Base-by-base conservation (phyloP, 2,797 vertebrate species). In the Prionace glauca region DNA sequence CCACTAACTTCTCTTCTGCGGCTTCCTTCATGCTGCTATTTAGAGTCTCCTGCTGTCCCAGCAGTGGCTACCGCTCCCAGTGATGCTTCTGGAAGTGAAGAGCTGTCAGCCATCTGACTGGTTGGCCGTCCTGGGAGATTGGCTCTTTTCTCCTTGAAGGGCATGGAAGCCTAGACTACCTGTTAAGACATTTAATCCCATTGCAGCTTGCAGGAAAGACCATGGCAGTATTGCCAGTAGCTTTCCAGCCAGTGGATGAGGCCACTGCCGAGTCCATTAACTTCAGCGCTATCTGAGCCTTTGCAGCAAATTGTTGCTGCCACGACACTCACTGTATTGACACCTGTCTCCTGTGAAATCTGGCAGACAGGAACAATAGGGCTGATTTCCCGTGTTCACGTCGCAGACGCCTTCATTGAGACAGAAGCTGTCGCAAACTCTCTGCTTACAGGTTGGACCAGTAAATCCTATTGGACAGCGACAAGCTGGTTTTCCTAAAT, bases 271-370 rank as follows among this genome's bases (percentile, higher is more conserved):
- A 77, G 9, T 12, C 72, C 12, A n/a, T n/a, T 32, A 77, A 77
- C 11, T 77, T 77, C 29, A 32, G 29, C 72, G 9, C 74, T 41
- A 69, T 41, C 8, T 24, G 67, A 36, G 65, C 7, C 41, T 92
- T 41, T 29, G 4, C 71, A 1, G 26, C 14, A 77, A 72, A 95
- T 14, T 0, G 56, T 72, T 72, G 77, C 71, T 56, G 26, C 50
- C 71, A 95, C 77, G 29, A 9, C 62, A 99, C 99, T 99, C 97
- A 99, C 99, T 99, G 96, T 98, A 98, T 94, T 99, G 98, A 96
- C 99, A 99, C 91, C 98, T 98, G 96, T 99, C 99, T 92, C 99
- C 99, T 0, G 99, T 99, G 95, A 99, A 99, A 87, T 99, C 99
- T 0, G 98, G 97, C 97, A 98, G 97, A 96, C 99, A 99, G 96